Base-by-base conservation (phyloP, 2,797 vertebrate genomes). In the Gorsachius magnificus region DNA sequence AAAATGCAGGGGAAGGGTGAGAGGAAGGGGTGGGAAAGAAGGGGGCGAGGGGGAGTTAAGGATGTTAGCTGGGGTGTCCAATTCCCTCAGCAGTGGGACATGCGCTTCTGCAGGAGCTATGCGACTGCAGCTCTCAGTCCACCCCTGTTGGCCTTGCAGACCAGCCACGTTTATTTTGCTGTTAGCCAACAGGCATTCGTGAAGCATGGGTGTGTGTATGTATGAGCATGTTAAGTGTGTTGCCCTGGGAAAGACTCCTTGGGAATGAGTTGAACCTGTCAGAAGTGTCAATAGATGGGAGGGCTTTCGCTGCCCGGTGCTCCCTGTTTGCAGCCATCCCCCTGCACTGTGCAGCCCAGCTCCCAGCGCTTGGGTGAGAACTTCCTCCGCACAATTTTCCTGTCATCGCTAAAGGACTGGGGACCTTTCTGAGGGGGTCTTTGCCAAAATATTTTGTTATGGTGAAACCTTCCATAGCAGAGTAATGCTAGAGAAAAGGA, bases 181-280 rank as follows among this genome's bases (percentile, higher is more conserved):
- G 16, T 54, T 36, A 53, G 31, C 48, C 61, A 77, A 50, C n/a
- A 41, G 50, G 70, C 48, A 81, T n/a, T 51, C 5, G 2, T 25
- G 38, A 86, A 79, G 18, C 2, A 0, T 19, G 2, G 1, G 24
- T 6, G 35, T 19, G 38, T 9, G 21, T 28, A 8, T 11, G 36
- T 43, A 9, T 0, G 4, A 90, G 57, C 2, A 4, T 24, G 29
- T 68, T 71, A 84, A 92, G 61, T 5, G 11, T 35, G 15, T 83
- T 94, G 93, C 36, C 25, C 60, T 3, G 3, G 51, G 46, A 86
- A 83, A 36, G 46, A 16, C 22, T 68, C 56, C 56, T 48, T 31
- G 16, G 89, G 48, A 93, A 83, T 6, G 78, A 76, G 75, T 16
- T 50, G n/a, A n/a, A 63, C 56, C 56, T 60, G 51, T 61, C 72